Conservation (phyloP, 2,888 invertebrate species). For the Drosophila emarginata region DNA sequence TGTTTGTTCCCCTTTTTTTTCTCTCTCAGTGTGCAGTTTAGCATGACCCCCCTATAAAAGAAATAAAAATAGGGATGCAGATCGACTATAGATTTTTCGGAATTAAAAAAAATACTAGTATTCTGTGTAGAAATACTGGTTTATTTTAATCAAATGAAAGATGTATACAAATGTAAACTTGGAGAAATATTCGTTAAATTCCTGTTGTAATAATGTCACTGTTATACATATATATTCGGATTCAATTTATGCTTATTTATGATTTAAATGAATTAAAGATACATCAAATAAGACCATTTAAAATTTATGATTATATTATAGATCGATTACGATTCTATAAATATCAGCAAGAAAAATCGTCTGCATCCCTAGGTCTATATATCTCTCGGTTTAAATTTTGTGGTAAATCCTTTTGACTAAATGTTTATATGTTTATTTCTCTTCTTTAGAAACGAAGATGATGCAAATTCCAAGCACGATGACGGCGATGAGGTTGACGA, state of each 20-base stretch:
- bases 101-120: too few species aligned
- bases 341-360: background rate
- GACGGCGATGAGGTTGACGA: conserved; percentile 83
- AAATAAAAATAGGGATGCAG: background rate
- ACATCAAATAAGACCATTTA: too few species aligned
- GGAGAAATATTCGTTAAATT: too few species aligned
- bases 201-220: too few species aligned
- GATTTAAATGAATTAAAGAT: too few species aligned
- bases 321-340: background rate
- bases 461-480: conserved; percentile 82
- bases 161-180: too few species aligned
- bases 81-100: background rate
- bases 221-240: too few species aligned
- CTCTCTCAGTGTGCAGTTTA: conserved; percentile 28
- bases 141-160: too few species aligned
- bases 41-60: background rate
- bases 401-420: background rate
- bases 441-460: conserved; percentile 80
- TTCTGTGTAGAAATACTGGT: too few species aligned
- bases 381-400: background rate
- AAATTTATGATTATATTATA: too few species aligned
- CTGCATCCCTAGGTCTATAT: background rate
- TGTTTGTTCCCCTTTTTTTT: conserved; percentile 29
- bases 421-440: background rate
- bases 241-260: too few species aligned